Percentiles rank a stretch among this genome's conserved stretches.
phyloP scores from a whole-genome alignment of 2,888 invertebrate genomes.

The Ophioninae sp. region DNA sequence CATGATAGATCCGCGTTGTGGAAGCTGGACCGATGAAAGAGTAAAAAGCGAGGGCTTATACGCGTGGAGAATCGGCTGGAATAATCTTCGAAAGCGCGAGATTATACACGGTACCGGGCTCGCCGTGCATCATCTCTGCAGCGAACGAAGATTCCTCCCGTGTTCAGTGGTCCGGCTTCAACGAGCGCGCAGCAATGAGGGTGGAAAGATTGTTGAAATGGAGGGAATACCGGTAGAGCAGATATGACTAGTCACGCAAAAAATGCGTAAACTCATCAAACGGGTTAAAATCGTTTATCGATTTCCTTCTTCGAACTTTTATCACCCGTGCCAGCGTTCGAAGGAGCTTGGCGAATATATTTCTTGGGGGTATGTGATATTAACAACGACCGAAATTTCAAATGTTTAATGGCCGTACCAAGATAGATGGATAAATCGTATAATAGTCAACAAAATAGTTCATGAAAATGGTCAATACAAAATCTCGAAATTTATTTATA shows the following conservation, averaged over 20 bases:
- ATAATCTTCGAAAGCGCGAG: slow-evolving; percentile 49
- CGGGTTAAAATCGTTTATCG: background rate
- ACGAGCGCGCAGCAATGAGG: slow-evolving; percentile 6
- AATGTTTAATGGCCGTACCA: too few species aligned
- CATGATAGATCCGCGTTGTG: slow-evolving; percentile 10
- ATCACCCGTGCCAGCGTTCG: background rate
- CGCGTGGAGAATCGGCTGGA: slow-evolving; percentile 33
- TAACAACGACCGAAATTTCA: too few species aligned
- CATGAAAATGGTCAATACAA: too few species aligned
- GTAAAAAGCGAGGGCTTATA: slow-evolving; percentile 8
- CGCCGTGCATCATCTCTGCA: slow-evolving; percentile 15
- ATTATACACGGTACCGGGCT: slow-evolving; percentile 44
- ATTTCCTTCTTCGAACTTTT: background rate
- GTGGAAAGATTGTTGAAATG: slow-evolving; percentile 3
- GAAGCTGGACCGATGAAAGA: slow-evolving; percentile 10
- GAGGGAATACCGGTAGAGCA: background rate
- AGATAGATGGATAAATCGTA: too few species aligned
- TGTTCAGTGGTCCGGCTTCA: slow-evolving; percentile 13
- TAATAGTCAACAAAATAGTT: too few species aligned
- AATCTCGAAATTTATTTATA: too few species aligned
- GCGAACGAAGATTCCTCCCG: slow-evolving; percentile 29
- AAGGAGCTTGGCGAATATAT: too few species aligned
- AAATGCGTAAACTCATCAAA: slow-evolving; percentile 9
- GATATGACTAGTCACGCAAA: slow-evolving; percentile 12
- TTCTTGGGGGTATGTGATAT: too few species aligned